These are phyloP conservation scores for Rhinella marina DNA, from an alignment of 2,797 vertebrate species.

Conservation along the genomic window DNA sequence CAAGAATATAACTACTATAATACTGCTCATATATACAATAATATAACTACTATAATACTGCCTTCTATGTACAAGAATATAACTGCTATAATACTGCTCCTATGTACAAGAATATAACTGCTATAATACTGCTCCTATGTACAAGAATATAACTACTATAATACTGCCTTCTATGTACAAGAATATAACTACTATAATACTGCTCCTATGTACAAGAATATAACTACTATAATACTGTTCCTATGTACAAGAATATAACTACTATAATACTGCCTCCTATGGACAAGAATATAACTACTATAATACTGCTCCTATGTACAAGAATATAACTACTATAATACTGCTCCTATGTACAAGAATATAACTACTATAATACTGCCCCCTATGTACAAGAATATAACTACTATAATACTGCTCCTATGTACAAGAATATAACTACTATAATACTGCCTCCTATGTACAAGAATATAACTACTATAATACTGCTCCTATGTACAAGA, in stretches of 20 bases:
- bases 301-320: conserved; percentile 6
- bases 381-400: too few relatives aligned
- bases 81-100: conserved; percentile 11
- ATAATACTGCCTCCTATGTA: conserved; percentile 4
- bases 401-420: not conserved
- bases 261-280: conserved; percentile 18
- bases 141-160: conserved; percentile 11
- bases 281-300: conserved; percentile 14
- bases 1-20: conserved; percentile 20
- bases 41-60: conserved; percentile 15
- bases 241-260: conserved; percentile 28
- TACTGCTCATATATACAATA: not conserved
- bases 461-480: conserved; percentile 11
- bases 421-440: conserved; percentile 17
- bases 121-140: not conserved
- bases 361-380: conserved; percentile 18
- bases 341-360: not conserved
- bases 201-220: not conserved
- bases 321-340: conserved; percentile 14
- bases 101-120: not conserved
- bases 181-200: conserved; percentile 14
- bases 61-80: conserved; percentile 8
- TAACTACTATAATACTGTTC: conserved; percentile 15
- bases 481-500: not conserved
- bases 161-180: too few relatives aligned